phyloP scores from a whole-genome alignment of 2,888 invertebrate genomes.

The Scrobipalpa costella region DNA sequence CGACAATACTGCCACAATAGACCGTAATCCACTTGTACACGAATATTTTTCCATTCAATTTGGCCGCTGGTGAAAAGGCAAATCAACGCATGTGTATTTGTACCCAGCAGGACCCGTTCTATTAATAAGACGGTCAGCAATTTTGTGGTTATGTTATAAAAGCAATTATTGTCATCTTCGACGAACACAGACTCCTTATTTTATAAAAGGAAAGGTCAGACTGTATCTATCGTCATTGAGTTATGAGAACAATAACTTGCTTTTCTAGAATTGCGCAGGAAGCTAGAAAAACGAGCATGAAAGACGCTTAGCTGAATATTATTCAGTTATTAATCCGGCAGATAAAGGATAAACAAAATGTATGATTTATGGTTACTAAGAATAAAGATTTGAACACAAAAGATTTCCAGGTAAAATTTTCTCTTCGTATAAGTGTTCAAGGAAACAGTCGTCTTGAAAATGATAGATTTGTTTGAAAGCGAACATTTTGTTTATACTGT shows the following conservation, averaged over 20 bases:
- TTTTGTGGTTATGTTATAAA: not conserved
- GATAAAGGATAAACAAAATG: not conserved
- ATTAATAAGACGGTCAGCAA: no score
- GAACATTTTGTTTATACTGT: conserved; percentile 14
- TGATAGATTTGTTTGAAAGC: conserved; percentile 6
- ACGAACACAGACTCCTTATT: not conserved
- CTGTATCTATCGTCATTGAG: not conserved
- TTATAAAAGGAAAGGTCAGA: not conserved
- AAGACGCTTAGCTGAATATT: not conserved
- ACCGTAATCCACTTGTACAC: conserved; percentile 34
- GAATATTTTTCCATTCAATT: conserved; percentile 31
- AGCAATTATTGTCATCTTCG: not conserved
- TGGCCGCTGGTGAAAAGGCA: not conserved
- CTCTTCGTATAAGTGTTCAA: not conserved
- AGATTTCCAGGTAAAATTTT: not conserved
- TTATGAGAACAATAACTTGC: conserved; percentile 2
- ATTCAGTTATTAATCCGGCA: not conserved
- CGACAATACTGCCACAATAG: conserved; percentile 34
- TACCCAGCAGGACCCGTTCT: no score
- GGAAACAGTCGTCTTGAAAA: not conserved
- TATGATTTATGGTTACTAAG: not conserved
- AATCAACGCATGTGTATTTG: not conserved
- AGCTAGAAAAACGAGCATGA: not conserved
- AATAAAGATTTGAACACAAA: not conserved
- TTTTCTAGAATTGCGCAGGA: not conserved